Evolutionary conservation across 2,888 invertebrate species (phyloP).

Genomic region (Adelphocoris suturalis): DNA sequence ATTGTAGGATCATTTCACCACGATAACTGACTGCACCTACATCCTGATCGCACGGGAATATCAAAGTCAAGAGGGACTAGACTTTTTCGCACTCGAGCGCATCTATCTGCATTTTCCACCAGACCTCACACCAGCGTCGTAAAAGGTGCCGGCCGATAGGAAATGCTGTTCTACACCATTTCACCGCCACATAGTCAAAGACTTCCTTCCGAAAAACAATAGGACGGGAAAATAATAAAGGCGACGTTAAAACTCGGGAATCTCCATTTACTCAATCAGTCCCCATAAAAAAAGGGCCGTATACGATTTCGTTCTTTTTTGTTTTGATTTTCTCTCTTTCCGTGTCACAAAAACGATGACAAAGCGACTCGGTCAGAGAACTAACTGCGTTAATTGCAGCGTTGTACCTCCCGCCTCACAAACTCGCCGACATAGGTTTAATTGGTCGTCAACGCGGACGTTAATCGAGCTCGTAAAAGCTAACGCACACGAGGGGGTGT

Average conservation of each 20-base stretch:
- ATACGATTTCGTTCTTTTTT: no score
- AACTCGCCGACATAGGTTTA: constrained; percentile 21
- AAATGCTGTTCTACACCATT: no score
- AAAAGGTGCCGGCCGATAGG: no score
- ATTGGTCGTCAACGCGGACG: constrained; percentile 14
- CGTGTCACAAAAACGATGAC: constrained; percentile 5
- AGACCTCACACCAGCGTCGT: no score
- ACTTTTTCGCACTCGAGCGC: no score
- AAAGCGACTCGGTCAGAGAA: neutral
- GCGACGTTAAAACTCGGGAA: constrained; percentile 4
- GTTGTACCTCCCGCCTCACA: constrained; percentile 8
- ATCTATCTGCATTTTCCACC: neutral
- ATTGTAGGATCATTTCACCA: no score
- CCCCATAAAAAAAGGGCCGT: constrained; percentile 4
- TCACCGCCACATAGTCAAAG: neutral
- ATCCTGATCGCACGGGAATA: no score
- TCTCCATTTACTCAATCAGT: constrained; percentile 32
- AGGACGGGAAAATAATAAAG: neutral
- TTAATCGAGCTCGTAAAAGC: constrained; percentile 18
- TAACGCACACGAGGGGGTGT: neutral
- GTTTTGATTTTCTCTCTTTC: neutral
- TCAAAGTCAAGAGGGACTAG: no score
- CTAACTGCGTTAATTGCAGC: constrained; percentile 19
- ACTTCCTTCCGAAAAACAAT: constrained; percentile 22
- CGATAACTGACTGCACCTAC: no score